Base-by-base conservation (phyloP, 1,140 invertebrate genomes). In the Drosophila erecta region DNA sequence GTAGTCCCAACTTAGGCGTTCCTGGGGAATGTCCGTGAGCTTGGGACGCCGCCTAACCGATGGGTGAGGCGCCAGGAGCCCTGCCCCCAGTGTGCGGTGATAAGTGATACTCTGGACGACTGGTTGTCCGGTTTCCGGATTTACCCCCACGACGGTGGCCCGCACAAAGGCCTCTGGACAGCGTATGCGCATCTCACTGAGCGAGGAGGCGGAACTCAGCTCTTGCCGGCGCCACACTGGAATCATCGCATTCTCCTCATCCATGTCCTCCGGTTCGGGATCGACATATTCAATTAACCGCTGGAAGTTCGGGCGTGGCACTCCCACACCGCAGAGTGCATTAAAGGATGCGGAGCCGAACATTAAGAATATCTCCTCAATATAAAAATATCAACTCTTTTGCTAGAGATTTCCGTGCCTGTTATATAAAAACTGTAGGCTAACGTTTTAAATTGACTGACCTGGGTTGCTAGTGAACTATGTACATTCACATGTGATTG, bases 221-320 rank as follows among this genome's bases (percentile, higher is more conserved):
- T 22, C 12, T 4, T 11, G 11, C 41, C 17, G 41, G 41, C 10
- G 17, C 41, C 41, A 22, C 17, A 22, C 10, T 10, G 6, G 10
- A 11, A 22, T 44, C 10, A 4, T 24, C 24, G 22, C 0, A 24
- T 24, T 24, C 24, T 24, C 24, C 24, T 44, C n/a, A n/a, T n/a
- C n/a, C n/a, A n/a, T n/a, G n/a, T n/a, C 17, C 11, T 44, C 41
- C 17, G 12, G 4, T 15, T 14, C 11, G 15, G 44, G 44, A 12
- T 46, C 44, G 6, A 24, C 22, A 14, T 46, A 46, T 0, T 11
- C 2, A 24, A 46, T 24, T 22, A 46, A 14, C 22, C 44, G 20
- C 44, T 46, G 44, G 3, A 46, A 46, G 22, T 46, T 46, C 44
- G 44, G 44, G 24, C 44, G 44, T 12, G 44, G 44, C 5, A n/a